Evolutionary conservation across 2,888 invertebrate genomes (phyloP).

Genomic region (Silvanus unidentatus): DNA sequence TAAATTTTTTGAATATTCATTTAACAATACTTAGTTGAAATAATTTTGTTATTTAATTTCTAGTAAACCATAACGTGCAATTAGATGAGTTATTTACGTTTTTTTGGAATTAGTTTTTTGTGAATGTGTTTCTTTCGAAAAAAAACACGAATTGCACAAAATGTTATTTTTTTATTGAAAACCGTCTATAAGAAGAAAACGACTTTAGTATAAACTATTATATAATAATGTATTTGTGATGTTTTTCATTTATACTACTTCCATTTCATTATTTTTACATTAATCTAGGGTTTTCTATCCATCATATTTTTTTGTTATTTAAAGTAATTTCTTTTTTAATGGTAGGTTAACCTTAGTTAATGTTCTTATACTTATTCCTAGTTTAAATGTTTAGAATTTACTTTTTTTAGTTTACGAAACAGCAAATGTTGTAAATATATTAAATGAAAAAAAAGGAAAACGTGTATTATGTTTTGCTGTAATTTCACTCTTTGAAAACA

Average conservation of each 20-base stretch:
- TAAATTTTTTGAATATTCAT: too few relatives aligned
- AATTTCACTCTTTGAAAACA: constrained; percentile 29
- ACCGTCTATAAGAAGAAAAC: constrained; percentile 9
- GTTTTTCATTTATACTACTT: constrained; percentile 19
- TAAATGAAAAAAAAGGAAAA: constrained; percentile 28
- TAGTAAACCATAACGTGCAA: not conserved
- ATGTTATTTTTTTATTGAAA: not conserved
- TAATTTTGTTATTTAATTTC: not conserved
- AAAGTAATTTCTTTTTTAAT: constrained; percentile 20
- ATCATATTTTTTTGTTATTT: constrained; percentile 13
- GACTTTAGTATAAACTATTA: constrained; percentile 1
- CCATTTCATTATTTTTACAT: constrained; percentile 17
- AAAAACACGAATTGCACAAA: constrained; percentile 1
- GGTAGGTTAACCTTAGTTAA: constrained; percentile 24
- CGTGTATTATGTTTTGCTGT: constrained; percentile 31
- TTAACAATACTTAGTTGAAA: too few relatives aligned
- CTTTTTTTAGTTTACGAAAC: constrained; percentile 25
- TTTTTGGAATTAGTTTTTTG: not conserved
- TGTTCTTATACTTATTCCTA: constrained; percentile 28
- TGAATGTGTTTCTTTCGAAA: not conserved
- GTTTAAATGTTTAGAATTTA: constrained; percentile 28
- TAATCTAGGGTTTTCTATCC: constrained; percentile 19
- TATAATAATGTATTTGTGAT: constrained; percentile 11
- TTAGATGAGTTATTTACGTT: not conserved
- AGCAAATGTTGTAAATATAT: constrained; percentile 25